Base-by-base conservation (phyloP, 2,797 vertebrate species). In the Poeciliopsis presidionis region DNA sequence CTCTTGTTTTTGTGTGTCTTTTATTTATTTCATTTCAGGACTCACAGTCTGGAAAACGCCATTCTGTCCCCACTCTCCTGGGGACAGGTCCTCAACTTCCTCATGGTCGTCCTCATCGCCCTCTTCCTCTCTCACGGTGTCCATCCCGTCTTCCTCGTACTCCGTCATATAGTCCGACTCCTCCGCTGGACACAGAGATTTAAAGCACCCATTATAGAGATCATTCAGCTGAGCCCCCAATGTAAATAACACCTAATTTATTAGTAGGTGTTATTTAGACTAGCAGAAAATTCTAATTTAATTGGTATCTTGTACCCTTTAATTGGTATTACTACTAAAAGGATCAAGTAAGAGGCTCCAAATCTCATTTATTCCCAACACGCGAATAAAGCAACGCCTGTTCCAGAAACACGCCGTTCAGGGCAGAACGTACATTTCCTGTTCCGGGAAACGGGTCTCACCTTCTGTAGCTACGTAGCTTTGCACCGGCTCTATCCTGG, bases 101-200 rank as follows among this genome's bases (percentile, higher is more conserved):
- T 96, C 93, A 14, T 80, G 90, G 75, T 63, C 59, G 9, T 63
- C 28, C 28, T 97, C 97, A 0, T 96, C 96, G 39, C 95, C 95
- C 75, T 97, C 95, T 83, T 94, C 96, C 59, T 97, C 96, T 4
- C 95, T 94, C 85, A 96, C 95, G 0, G 95, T 95, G 89, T 96
- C 95, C 95, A 96, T 96, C 41, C 93, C 97, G 0, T 98, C 97
- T 7, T 98, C 97, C 87, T 99, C 97, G 0, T 97, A 97, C 86
- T 98, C 97, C 0, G 97, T 98, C 93, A 97, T 95, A 89, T 96
- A 97, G 82, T 99, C 97, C 0, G 97, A 99, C 85, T 98, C 97
- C 78, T 98, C 97, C 9, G 95, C 95, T 94, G 85, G 77, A 77
- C 1, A 63, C 81, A 84, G 77, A 84, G 88, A 90, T 90, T 89